These are phyloP conservation scores for Helleia helle DNA, from an alignment of 2,888 invertebrate genomes.

Conservation along the genomic window DNA sequence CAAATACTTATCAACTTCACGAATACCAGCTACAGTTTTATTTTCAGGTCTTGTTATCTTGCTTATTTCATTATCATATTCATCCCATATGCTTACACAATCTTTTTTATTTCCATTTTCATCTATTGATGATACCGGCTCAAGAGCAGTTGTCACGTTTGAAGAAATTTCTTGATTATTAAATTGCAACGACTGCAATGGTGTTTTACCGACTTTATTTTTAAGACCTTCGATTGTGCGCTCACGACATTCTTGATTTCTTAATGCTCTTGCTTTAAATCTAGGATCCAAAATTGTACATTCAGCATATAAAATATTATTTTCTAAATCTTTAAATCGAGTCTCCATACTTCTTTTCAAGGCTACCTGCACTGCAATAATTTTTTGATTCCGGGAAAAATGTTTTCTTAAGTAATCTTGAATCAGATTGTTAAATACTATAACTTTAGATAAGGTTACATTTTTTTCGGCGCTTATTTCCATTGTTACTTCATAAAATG, in stretches of 20 bases:
- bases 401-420: neutral
- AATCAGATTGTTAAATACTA: neutral
- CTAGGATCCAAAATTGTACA: slow-evolving; percentile 14
- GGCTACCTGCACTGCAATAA: neutral
- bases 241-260: neutral
- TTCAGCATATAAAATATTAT: slow-evolving; percentile 9
- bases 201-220: neutral
- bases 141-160: too few species aligned
- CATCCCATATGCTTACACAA: slow-evolving; percentile 17
- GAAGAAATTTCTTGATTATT: too few species aligned
- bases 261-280: slow-evolving; percentile 1
- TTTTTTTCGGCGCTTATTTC: slow-evolving; percentile 6
- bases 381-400: neutral
- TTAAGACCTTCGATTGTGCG: neutral
- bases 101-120: too few species aligned
- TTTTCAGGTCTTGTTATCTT: slow-evolving; percentile 13
- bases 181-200: too few species aligned
- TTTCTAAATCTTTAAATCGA: slow-evolving; percentile 7
- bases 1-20: slow-evolving; percentile 23
- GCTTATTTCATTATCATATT: slow-evolving; percentile 16
- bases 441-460: slow-evolving; percentile 1
- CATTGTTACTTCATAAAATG: neutral
- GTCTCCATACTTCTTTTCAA: neutral
- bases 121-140: too few species aligned
- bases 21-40: slow-evolving; percentile 18